phyloP scores from a whole-genome alignment of 2,797 vertebrate genomes.

The Galaxias olidus region DNA sequence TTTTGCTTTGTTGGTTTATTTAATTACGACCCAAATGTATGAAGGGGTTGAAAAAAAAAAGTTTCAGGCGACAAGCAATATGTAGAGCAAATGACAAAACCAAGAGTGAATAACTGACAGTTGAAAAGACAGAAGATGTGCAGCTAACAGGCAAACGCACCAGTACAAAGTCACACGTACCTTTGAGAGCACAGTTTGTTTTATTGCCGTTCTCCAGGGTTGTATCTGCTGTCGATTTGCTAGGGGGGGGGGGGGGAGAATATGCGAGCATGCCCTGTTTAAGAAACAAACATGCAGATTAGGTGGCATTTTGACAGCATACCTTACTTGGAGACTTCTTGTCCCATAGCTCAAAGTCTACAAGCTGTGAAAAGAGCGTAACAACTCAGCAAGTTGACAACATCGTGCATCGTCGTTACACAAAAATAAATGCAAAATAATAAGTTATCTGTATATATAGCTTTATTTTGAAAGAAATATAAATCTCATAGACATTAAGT shows the following conservation, averaged over 20 bases:
- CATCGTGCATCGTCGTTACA: slow-evolving; percentile 58
- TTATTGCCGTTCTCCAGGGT: slow-evolving; percentile 78
- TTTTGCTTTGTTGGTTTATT: slow-evolving; percentile 65
- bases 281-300: slow-evolving; percentile 85
- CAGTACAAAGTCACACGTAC: slow-evolving; percentile 76
- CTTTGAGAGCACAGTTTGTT: slow-evolving; percentile 82
- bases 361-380: slow-evolving; percentile 52
- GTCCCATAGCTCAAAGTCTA: slow-evolving; percentile 68
- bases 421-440: slow-evolving; percentile 69
- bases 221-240: slow-evolving; percentile 77
- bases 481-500: too few species aligned
- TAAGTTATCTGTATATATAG: slow-evolving; percentile 42
- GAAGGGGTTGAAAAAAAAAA: slow-evolving; percentile 69
- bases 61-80: slow-evolving; percentile 77
- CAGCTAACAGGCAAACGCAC: slow-evolving; percentile 80
- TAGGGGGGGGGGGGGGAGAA: slow-evolving; percentile 54
- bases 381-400: slow-evolving; percentile 58
- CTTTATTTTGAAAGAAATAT: too few species aligned
- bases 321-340: slow-evolving; percentile 58
- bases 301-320: slow-evolving; percentile 73
- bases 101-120: slow-evolving; percentile 82
- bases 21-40: slow-evolving; percentile 78
- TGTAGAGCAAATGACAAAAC: slow-evolving; percentile 77
- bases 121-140: slow-evolving; percentile 80
- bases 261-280: slow-evolving; percentile 79